Evolutionary conservation across 37 sponge, comb jelly and placozoan species (phyloP), one percentile per base, ranked within the genome.

Genomic region (Diacarnus erythraeanus): DNA sequence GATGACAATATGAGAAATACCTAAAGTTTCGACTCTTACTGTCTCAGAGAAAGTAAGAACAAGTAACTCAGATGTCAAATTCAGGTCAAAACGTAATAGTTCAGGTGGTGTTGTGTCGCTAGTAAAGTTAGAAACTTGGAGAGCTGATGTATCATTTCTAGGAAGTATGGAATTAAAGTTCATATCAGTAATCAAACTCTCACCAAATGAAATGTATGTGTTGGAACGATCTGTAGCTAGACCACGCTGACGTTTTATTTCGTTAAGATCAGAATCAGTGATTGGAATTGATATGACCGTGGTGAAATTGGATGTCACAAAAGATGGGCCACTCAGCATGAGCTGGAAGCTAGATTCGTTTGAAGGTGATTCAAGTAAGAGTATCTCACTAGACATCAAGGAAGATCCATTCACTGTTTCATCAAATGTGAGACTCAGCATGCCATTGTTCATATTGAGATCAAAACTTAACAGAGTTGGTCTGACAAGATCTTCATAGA

Each of bases 331-430:
- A 40, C 75, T 68, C 27, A 92, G 79, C 2, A 79, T 77, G 5
- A 72, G 77, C 15, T 30, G 17, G 58, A 43, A 83, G 0, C n/a
- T 40, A 9, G 83, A 79, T 21, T 47, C 59, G 31, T 84, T 86
- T 6, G 76, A 39, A 15, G 78, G 51, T 0, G 64, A 68, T 22
- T 79, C 87, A 0, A 90, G 64, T 15, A 94, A 77, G 9, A 85
- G 78, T 2, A 94, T 47, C 35, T 78, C 77, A 4, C 29, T 18
- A 21, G 91, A 83, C 20, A 56, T 22, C 0, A 90, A 38, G 17
- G 91, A 82, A 25, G 78, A 77, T 61, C 74, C 85, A 76, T 92
- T 88, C 25, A 96, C 86, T n/a, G 93, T 96, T 56, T 96, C 96
- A 41, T 80, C 68, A 76, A 90, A 96, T 8, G 79, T 78, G 15